Evolutionary conservation across 2,888 invertebrate species (phyloP), one percentile per base, ranked within the genome.

Genomic region (Caradrina kadenii): DNA sequence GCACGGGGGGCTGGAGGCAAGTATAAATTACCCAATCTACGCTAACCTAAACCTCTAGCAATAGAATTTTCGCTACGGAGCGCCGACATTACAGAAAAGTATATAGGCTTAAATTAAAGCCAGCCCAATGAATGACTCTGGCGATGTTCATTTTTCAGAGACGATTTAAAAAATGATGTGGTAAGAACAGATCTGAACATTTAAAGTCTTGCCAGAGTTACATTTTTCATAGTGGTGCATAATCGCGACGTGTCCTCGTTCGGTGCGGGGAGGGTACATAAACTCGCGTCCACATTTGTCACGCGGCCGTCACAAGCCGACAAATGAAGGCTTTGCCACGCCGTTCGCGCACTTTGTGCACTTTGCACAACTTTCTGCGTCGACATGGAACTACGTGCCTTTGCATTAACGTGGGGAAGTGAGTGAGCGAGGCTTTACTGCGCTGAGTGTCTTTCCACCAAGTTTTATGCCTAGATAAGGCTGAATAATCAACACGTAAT

Each of bases 261-360:
- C 69, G 55, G 84, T 73, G 86, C 80, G 86, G 80, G 84, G 84
- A 85, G 87, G 89, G 90, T 86, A 90, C 88, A 92, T 92, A 92
- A 92, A 93, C 93, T 89, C 89, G 88, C 91, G 94, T 93, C 93
- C 93, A 94, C 94, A 96, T 96, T 96, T 96, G 95, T 96, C 96
- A 95, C 93, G 90, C 91, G 91, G 91, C 88, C 93, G 95, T 95
- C 95, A 96, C 90, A 90, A 93, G 94, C 90, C 95, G 95, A 96
- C 96, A 96, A 96, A 96, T 96, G 96, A 96, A 95, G 95, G 95
- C 95, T 94, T 95, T 94, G 92, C 93, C 90, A 90, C 91, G 92
- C 90, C 90, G 92, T 92, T 93, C 91, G 92, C 93, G 91, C 92
- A 94, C 95, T 94, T 93, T 94, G 94, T 94, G 94, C 95, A 94